phyloP scores from a whole-genome alignment of 2,797 vertebrate species.

The Bradypus variegatus region DNA sequence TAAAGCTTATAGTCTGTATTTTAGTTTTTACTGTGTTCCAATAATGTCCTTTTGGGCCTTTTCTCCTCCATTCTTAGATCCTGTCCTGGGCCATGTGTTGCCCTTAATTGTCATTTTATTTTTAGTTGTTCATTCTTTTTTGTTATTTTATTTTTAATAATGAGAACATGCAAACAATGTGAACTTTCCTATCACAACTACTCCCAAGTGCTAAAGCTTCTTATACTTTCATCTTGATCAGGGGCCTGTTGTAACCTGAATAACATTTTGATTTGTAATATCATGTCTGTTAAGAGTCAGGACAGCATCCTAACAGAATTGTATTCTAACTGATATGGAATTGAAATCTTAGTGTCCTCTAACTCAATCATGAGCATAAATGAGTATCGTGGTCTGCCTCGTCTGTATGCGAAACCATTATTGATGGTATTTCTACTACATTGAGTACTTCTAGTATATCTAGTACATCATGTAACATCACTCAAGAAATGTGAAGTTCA shows the following conservation, averaged over 20 bases:
- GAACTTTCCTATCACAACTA: no score
- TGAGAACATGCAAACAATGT: no score
- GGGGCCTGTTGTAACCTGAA: neutral
- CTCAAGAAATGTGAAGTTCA: neutral
- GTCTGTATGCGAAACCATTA: neutral
- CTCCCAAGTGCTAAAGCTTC: no score
- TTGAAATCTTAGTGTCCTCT: neutral
- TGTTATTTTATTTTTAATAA: no score
- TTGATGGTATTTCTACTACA: neutral
- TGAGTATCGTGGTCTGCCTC: neutral
- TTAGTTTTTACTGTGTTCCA: no score
- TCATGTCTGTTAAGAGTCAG: neutral
- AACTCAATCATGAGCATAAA: neutral
- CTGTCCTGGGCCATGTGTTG: no score
- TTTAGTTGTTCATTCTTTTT: no score
- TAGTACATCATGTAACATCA: neutral
- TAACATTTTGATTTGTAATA: slow-evolving; percentile 1
- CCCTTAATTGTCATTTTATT: no score
- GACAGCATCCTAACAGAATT: neutral
- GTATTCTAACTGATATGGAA: neutral
- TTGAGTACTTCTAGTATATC: neutral
- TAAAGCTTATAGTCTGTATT: no score
- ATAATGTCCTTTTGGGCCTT: no score
- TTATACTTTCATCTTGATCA: no score
- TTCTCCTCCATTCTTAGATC: no score